Conservation (phyloP, 2,888 invertebrate species). For the Beris morrisii region DNA sequence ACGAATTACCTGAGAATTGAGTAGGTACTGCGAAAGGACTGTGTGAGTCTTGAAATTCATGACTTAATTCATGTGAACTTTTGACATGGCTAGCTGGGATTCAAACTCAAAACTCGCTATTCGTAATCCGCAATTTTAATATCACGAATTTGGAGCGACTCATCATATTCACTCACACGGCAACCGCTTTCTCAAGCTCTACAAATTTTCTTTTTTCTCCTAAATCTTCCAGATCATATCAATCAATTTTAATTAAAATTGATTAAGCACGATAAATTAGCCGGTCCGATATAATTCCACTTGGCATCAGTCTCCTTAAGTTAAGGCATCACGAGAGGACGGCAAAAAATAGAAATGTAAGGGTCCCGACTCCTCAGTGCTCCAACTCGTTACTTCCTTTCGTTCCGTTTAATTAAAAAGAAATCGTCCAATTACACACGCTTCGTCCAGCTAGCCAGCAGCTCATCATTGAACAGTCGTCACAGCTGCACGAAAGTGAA, state of each 20-base stretch:
- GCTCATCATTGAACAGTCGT: slow-evolving; percentile 17
- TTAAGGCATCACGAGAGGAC: background rate
- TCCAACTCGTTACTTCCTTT: slow-evolving; percentile 34
- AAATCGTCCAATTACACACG: slow-evolving; percentile 41
- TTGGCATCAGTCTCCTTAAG: background rate
- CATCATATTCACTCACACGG: too few species aligned
- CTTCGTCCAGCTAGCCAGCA: slow-evolving; percentile 17
- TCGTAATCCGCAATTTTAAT: too few species aligned
- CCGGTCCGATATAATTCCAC: slow-evolving; percentile 24
- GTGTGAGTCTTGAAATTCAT: too few species aligned
- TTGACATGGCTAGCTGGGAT: too few species aligned
- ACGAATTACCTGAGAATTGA: too few species aligned
- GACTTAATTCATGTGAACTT: too few species aligned
- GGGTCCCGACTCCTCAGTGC: slow-evolving; percentile 6
- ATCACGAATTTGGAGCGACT: too few species aligned
- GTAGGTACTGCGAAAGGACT: too few species aligned
- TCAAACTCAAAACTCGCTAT: too few species aligned
- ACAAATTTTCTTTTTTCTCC: background rate
- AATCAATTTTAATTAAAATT: slow-evolving; percentile 39
- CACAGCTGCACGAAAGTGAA: slow-evolving; percentile 37
- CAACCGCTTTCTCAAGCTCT: too few species aligned
- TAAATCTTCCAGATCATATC: slow-evolving; percentile 18
- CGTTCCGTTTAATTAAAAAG: slow-evolving; percentile 41
- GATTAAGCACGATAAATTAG: slow-evolving; percentile 37
- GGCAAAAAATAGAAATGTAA: background rate